These are phyloP conservation scores for Lasius platythorax DNA, from an alignment of 2,888 invertebrate genomes.

Conservation along the genomic window DNA sequence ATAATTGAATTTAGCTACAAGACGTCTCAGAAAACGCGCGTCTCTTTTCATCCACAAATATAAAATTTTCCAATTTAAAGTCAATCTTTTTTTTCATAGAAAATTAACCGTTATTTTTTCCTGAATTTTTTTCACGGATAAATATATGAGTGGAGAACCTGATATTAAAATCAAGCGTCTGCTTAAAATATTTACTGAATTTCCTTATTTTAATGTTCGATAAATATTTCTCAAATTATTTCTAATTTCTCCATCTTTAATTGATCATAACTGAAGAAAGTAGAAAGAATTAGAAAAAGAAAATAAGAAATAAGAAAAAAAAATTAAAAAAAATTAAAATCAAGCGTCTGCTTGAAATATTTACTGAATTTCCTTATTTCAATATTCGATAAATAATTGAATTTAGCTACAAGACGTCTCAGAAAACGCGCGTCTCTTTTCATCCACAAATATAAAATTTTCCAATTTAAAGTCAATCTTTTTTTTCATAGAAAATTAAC, in stretches of 20 bases:
- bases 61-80: not conserved
- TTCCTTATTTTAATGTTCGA: not conserved
- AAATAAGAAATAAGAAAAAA: too few relatives aligned
- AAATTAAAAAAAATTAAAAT: not conserved
- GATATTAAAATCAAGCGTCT: not conserved
- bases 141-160: not conserved
- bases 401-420: not conserved
- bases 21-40: not conserved
- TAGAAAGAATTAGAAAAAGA: too few relatives aligned
- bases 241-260: not conserved
- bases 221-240: too few relatives aligned
- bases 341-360: not conserved
- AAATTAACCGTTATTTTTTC: not conserved
- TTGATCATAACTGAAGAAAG: too few relatives aligned
- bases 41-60: not conserved
- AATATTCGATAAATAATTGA: not conserved
- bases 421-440: not conserved
- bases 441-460: not conserved
- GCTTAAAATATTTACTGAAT: not conserved
- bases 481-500: not conserved
- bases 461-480: too few relatives aligned
- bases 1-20: constrained; percentile 9
- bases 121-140: not conserved
- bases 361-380: not conserved
- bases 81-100: not conserved